phyloP scores from a whole-genome alignment of 2,113 vertebrate species.

The Ovibos moschatus region DNA sequence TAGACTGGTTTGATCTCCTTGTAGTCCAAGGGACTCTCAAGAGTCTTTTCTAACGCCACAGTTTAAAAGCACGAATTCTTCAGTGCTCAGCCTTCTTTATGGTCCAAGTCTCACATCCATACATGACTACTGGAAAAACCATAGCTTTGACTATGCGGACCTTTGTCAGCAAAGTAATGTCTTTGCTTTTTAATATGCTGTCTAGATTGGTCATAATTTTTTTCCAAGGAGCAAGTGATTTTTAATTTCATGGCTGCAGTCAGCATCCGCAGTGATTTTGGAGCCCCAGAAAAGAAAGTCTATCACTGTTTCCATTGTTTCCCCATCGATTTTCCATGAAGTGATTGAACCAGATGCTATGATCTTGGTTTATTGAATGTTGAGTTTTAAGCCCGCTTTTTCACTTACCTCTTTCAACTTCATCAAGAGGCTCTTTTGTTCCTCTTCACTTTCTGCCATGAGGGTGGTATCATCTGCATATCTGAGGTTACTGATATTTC shows the following conservation, averaged over 20 bases:
- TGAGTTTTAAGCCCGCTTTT: not conserved
- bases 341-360: not conserved
- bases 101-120: not conserved
- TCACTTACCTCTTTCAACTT: not conserved
- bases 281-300: not conserved
- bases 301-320: not conserved
- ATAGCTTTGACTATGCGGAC: not conserved
- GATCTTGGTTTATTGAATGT: not conserved
- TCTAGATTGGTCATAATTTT: not conserved
- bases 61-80: not conserved
- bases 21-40: not conserved
- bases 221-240: not conserved
- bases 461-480: not conserved
- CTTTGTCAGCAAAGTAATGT: not conserved
- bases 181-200: not conserved
- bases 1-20: not conserved
- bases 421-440: not conserved
- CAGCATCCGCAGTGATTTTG: not conserved
- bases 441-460: not conserved
- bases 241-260: not conserved
- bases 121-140: not conserved
- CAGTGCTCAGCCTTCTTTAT: not conserved
- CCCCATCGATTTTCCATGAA: not conserved
- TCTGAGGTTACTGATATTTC: not conserved
- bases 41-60: not conserved